Conservation (phyloP, 2,113 vertebrate genomes). For the Vanacampus margaritifer region DNA sequence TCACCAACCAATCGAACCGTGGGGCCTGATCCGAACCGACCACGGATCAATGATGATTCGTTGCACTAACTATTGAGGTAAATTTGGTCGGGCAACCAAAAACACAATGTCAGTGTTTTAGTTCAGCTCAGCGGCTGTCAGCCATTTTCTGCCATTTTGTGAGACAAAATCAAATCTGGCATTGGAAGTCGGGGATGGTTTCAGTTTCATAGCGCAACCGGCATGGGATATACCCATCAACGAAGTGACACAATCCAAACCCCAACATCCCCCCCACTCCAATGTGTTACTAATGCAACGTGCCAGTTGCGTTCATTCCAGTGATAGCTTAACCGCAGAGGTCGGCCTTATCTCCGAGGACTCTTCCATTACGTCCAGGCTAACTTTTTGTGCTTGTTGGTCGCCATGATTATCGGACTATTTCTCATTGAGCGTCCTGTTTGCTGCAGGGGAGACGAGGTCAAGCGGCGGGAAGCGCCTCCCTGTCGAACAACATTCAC, state of each 20-base stretch:
- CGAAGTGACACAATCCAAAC: neutral
- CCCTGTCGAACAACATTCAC: conserved; percentile 66
- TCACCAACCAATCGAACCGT: no score
- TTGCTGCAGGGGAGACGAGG: conserved; percentile 43
- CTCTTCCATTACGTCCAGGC: conserved; percentile 7
- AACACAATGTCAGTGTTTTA: neutral
- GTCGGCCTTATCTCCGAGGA: neutral
- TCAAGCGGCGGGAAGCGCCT: conserved; percentile 52
- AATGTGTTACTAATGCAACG: neutral
- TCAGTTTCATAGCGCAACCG: neutral
- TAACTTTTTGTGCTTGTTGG: conserved; percentile 3
- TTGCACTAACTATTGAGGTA: no score
- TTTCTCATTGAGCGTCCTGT: conserved; percentile 23
- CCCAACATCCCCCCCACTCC: neutral
- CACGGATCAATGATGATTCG: no score
- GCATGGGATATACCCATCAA: neutral
- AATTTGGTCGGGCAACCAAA: no score
- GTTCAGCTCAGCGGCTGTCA: neutral
- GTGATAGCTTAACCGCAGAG: neutral
- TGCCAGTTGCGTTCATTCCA: neutral
- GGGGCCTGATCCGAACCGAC: no score
- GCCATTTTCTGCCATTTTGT: neutral
- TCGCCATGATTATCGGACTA: neutral
- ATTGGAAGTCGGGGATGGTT: neutral
- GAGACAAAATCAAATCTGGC: neutral